Conservation (phyloP, 2,113 vertebrate genomes). For the Phalacrocorax pelagicus region DNA sequence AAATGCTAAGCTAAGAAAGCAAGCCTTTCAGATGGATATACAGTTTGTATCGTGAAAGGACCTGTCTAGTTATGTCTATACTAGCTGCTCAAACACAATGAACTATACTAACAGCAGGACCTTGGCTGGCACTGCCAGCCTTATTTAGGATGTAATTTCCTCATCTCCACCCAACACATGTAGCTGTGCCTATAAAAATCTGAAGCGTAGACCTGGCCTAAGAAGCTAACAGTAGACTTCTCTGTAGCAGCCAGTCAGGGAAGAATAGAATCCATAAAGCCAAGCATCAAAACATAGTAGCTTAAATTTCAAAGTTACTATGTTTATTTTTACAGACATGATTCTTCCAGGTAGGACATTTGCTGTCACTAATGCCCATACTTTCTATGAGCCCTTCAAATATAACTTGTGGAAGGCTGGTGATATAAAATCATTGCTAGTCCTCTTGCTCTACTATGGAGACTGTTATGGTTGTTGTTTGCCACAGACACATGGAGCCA, state of each 20-base stretch:
- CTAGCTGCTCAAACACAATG: background rate
- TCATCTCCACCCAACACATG: background rate
- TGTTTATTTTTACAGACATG: background rate
- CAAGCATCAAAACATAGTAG: background rate
- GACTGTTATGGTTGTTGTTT: background rate
- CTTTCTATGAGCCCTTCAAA: background rate
- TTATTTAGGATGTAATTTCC: background rate
- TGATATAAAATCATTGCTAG: background rate
- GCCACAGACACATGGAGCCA: background rate
- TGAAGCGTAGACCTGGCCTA: background rate
- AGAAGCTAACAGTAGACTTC: background rate
- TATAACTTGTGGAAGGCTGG: background rate
- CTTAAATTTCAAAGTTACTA: background rate
- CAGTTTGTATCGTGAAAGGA: background rate
- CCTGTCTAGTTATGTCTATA: background rate
- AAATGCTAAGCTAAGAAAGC: background rate
- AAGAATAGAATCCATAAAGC: background rate
- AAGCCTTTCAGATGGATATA: background rate
- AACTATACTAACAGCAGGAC: background rate
- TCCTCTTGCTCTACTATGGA: background rate
- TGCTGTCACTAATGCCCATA: background rate
- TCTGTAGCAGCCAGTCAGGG: background rate
- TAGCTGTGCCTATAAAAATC: background rate
- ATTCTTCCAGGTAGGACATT: background rate
- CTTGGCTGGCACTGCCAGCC: background rate